These are phyloP conservation scores for Diaprepes abbreviatus DNA, from an alignment of 2,888 invertebrate genomes.

Conservation along the genomic window DNA sequence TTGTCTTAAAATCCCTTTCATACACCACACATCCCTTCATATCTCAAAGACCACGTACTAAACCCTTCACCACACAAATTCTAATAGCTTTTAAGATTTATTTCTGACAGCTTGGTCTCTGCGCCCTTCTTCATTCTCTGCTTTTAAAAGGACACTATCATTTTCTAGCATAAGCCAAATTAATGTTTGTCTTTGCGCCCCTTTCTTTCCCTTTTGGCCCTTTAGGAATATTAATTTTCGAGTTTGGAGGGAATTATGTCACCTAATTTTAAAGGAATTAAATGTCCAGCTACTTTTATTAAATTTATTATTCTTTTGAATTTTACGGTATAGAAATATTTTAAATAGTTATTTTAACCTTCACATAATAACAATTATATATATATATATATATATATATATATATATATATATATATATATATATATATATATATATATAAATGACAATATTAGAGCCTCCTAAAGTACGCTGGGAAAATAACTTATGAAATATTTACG, in stretches of 20 bases:
- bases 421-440: too few relatives aligned
- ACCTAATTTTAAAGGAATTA: constrained; percentile 14
- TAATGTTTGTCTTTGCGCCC: constrained; percentile 47
- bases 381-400: too few relatives aligned
- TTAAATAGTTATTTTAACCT: too few relatives aligned
- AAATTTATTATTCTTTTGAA: too few relatives aligned
- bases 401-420: too few relatives aligned
- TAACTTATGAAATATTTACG: too few relatives aligned
- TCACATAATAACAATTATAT: too few relatives aligned
- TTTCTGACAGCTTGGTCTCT: constrained; percentile 41
- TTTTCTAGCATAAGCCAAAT: constrained; percentile 44
- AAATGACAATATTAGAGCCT: too few relatives aligned
- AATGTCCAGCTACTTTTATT: too few relatives aligned
- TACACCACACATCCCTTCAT: constrained; percentile 12
- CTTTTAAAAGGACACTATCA: constrained; percentile 45
- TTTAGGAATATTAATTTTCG: constrained; percentile 39
- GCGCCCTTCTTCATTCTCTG: constrained; percentile 41
- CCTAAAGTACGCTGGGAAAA: too few relatives aligned
- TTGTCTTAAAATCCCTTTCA: constrained; percentile 4
- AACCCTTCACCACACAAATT: constrained; percentile 41
- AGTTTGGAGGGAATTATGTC: constrained; percentile 16
- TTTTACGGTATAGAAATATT: too few relatives aligned
- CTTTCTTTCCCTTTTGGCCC: constrained; percentile 30
- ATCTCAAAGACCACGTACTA: constrained; percentile 30
- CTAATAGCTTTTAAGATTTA: constrained; percentile 49